phyloP scores from a whole-genome alignment of 2,888 invertebrate genomes.

The Limenitis camilla region DNA sequence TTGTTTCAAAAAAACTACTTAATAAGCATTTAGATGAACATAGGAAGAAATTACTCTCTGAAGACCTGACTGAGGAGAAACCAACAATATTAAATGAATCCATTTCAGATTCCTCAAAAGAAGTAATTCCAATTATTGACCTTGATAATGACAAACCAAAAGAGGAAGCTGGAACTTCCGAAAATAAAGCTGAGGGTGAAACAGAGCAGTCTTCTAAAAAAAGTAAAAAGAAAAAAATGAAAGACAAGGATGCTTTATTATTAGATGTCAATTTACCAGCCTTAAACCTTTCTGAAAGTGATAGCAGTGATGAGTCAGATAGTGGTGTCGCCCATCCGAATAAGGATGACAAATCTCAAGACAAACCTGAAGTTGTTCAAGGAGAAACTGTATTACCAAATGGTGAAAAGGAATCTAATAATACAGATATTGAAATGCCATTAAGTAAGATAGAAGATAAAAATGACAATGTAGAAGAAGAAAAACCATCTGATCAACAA shows the following conservation, averaged over 20 bases:
- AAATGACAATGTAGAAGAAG: slow-evolving; percentile 44
- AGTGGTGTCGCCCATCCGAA: slow-evolving; percentile 41
- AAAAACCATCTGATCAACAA: slow-evolving; percentile 73
- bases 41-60: slow-evolving; percentile 49
- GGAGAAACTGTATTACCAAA: slow-evolving; percentile 33
- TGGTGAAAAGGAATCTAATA: slow-evolving; percentile 18
- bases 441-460: slow-evolving; percentile 38
- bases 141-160: slow-evolving; percentile 52
- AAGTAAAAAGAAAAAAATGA: slow-evolving; percentile 61
- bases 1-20: slow-evolving; percentile 86
- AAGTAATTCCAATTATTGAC: slow-evolving; percentile 52
- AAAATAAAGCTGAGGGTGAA: slow-evolving; percentile 45
- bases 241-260: slow-evolving; percentile 64
- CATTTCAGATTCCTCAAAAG: slow-evolving; percentile 44
- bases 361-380: slow-evolving; percentile 29
- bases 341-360: slow-evolving; percentile 34
- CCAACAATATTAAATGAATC: slow-evolving; percentile 33
- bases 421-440: slow-evolving; percentile 21
- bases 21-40: slow-evolving; percentile 81
- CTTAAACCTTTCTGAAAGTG: slow-evolving; percentile 88
- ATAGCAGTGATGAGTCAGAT: slow-evolving; percentile 81
- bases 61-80: slow-evolving; percentile 48
- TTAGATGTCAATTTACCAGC: slow-evolving; percentile 81
- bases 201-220: slow-evolving; percentile 55
- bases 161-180: slow-evolving; percentile 49